A percentile compares a stretch with the other conserved stretches of the same genome.
These are phyloP conservation scores for Hirtodrosophila duncani DNA, from an alignment of 2,888 invertebrate species.

Conservation along the genomic window DNA sequence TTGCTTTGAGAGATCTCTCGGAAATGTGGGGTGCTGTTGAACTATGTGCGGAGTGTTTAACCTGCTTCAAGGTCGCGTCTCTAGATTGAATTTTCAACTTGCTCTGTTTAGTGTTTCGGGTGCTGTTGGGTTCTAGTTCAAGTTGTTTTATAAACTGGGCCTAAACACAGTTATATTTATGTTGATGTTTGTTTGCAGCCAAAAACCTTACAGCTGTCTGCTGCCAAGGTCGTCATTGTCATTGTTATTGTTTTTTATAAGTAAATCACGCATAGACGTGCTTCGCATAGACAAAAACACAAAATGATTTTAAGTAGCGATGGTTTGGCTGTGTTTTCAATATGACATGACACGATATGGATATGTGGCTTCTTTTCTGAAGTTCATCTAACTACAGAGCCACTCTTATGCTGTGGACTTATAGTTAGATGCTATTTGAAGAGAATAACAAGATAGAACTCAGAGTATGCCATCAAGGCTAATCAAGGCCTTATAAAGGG, in stretches of 20 bases:
- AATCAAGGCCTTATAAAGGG: too few species aligned
- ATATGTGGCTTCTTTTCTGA: neutral
- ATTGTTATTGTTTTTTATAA: slow-evolving; percentile 20
- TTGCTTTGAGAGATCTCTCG: slow-evolving; percentile 35
- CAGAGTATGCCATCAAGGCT: too few species aligned
- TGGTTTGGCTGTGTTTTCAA: slow-evolving; percentile 1
- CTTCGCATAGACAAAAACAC: slow-evolving; percentile 40
- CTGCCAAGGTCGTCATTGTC: slow-evolving; percentile 9
- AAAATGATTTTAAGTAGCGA: too few species aligned
- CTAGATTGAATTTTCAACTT: too few species aligned
- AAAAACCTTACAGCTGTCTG: slow-evolving; percentile 32
- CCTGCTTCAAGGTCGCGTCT: slow-evolving; percentile 46
- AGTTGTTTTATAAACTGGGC: slow-evolving; percentile 27
- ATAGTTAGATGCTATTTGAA: too few species aligned
- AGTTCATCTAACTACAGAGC: slow-evolving; percentile 4
- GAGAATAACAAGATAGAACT: too few species aligned
- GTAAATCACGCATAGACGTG: slow-evolving; percentile 28
- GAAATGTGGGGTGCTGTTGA: slow-evolving; percentile 27
- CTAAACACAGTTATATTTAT: slow-evolving; percentile 17
- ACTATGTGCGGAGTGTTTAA: slow-evolving; percentile 13
- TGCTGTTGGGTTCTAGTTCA: slow-evolving; percentile 29
- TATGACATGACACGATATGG: too few species aligned
- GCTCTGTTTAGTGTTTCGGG: too few species aligned
- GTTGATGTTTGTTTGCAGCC: slow-evolving; percentile 10
- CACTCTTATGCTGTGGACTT: too few species aligned